Evolutionary conservation across 2,797 vertebrate species (phyloP), one percentile per base, ranked within the genome.

Genomic region (Myripristis jacobus): DNA sequence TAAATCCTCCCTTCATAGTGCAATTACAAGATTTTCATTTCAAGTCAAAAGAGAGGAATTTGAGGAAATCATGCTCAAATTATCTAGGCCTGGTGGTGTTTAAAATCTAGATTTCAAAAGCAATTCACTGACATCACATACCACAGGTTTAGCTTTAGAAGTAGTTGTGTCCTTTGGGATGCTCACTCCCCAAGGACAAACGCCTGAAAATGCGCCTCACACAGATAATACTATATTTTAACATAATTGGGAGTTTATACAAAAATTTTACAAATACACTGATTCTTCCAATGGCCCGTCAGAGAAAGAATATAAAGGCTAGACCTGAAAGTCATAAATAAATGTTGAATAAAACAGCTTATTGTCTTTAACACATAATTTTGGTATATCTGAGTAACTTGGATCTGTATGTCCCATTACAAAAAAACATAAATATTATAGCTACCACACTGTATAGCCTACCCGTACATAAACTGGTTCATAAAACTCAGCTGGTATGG

Each of bases 381-480:
- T 90, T 92, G 86, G 84, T 92, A 78, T 88, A 70, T 90, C 85
- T 81, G 83, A 92, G 88, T 87, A 84, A 89, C 73, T 69, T 76
- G 79, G 80, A 72, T 61, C 59, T 74, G 67, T 61, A 80, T 9
- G 44, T 81, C 87, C 79, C 79, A 34, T 82, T 87, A 54, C 75
- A 87, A 66, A 83, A 80, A 87, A 80, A 87, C 80, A 89, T 88
- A 91, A 90, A 92, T 87, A 90, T 82, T 68, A 84, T 73, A 84
- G 85, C 81, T 84, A 88, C 79, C 86, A 77, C 77, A 81, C 75
- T 77, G 88, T 68, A 72, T 68, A 80, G 84, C 82, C 89, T 87
- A 92, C 91, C 90, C 90, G 86, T 88, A 91, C 75, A 84, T 69
- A 21, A 75, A 80, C 73, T 78, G 83, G 77, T 79, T 79, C 60